Conservation (phyloP, 1,140 invertebrate genomes). For the Danaus melanippus region DNA sequence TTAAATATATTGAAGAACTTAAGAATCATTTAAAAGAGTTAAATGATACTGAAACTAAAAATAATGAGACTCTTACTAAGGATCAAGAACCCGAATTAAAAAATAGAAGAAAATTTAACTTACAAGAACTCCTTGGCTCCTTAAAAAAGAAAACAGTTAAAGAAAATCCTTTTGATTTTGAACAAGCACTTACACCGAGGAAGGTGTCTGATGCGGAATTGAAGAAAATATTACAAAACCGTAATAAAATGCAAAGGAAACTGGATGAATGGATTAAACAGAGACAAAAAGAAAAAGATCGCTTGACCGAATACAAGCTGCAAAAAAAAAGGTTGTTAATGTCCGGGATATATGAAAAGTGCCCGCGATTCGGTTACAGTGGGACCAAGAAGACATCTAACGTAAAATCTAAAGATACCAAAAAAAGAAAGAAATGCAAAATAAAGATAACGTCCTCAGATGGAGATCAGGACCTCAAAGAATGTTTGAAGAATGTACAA, state of each 20-base stretch:
- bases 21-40: conserved; percentile 30
- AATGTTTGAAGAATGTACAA: conserved; percentile 1
- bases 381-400: conserved; percentile 14
- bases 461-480: background rate
- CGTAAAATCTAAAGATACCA: conserved; percentile 1
- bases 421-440: conserved; percentile 9
- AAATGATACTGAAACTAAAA: conserved; percentile 15
- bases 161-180: conserved; percentile 16
- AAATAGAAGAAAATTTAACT: conserved; percentile 15
- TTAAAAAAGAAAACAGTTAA: conserved; percentile 11
- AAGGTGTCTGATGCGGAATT: conserved; percentile 14
- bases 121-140: conserved; percentile 3
- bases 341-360: conserved; percentile 27
- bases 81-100: conserved; percentile 11
- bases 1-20: conserved; percentile 32
- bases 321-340: conserved; percentile 13
- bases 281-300: conserved; percentile 30
- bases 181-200: conserved; percentile 18
- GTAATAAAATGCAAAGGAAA: conserved; percentile 26
- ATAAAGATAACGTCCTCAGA: conserved; percentile 1
- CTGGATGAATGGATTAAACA: conserved; percentile 41
- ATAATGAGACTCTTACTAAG: conserved; percentile 8
- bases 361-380: conserved; percentile 29
- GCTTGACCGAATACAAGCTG: conserved; percentile 21
- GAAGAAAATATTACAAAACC: conserved; percentile 23